Conservation (phyloP, 2,888 invertebrate genomes). For the Drosophila neonasuta region DNA sequence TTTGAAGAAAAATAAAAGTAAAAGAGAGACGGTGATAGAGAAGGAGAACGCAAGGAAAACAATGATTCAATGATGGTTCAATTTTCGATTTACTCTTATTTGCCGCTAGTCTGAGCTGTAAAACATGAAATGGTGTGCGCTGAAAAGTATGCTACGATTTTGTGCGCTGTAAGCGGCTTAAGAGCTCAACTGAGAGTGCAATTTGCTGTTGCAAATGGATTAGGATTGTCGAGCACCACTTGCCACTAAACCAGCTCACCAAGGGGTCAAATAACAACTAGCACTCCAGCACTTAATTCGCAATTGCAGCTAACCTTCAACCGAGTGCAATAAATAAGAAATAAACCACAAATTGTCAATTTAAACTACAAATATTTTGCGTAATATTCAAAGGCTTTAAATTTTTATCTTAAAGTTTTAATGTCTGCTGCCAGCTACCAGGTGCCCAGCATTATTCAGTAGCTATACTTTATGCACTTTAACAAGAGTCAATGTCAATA, state of each 20-base stretch:
- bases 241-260: conserved; percentile 33
- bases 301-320: conserved; percentile 13
- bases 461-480: conserved; percentile 31
- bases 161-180: conserved; percentile 58
- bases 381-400: conserved; percentile 1
- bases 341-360: not conserved
- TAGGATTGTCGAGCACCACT: conserved; percentile 30
- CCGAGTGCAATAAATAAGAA: conserved; percentile 8
- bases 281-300: conserved; percentile 23
- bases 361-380: conserved; percentile 3
- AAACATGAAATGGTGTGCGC: conserved; percentile 36
- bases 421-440: conserved; percentile 26
- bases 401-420: conserved; percentile 29
- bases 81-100: conserved; percentile 12
- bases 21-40: not conserved
- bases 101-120: conserved; percentile 9
- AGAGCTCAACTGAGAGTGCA: conserved; percentile 51
- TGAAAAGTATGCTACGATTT: conserved; percentile 46
- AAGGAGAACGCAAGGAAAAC: conserved; percentile 3
- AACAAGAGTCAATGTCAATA: conserved; percentile 48
- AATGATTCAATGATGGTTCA: conserved; percentile 21
- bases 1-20: not conserved
- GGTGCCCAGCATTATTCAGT: conserved; percentile 46
- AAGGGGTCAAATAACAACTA: conserved; percentile 19
- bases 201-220: conserved; percentile 52